Conservation (phyloP, 2,113 vertebrate genomes). For the Zosterops borbonicus region DNA sequence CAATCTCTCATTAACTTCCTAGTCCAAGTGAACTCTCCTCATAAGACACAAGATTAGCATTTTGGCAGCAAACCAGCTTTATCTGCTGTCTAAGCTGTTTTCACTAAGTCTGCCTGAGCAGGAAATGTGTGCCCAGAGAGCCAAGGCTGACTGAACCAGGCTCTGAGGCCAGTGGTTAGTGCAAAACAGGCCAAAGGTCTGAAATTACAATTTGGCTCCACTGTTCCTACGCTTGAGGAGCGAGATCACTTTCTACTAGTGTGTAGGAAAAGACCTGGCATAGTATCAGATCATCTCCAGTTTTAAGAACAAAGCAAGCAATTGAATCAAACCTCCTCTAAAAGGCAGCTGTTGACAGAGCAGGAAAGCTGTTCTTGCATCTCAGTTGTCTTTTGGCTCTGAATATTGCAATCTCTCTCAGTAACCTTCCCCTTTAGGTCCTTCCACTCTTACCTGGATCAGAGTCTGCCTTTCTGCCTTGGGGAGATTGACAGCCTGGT, state of each 20-base stretch:
- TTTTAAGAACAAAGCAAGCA: not conserved
- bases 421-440: not conserved
- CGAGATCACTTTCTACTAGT: not conserved
- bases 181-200: not conserved
- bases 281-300: not conserved
- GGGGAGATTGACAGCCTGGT: constrained; percentile 92
- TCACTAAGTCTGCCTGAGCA: not conserved
- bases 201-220: constrained; percentile 33
- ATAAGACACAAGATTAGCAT: not conserved
- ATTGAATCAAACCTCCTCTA: not conserved
- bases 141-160: not conserved
- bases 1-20: not conserved
- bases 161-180: not conserved
- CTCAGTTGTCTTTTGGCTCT: not conserved
- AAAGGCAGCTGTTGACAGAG: not conserved
- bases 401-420: not conserved
- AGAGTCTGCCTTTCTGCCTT: constrained; percentile 94
- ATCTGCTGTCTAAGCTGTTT: constrained; percentile 48
- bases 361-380: not conserved
- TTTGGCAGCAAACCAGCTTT: constrained; percentile 17
- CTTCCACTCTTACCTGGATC: constrained; percentile 83
- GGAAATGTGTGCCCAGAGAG: not conserved
- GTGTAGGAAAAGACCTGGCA: not conserved
- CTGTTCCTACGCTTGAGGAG: not conserved
- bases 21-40: not conserved